Conservation (phyloP, 2,888 invertebrate genomes). For the Philereme transversata region DNA sequence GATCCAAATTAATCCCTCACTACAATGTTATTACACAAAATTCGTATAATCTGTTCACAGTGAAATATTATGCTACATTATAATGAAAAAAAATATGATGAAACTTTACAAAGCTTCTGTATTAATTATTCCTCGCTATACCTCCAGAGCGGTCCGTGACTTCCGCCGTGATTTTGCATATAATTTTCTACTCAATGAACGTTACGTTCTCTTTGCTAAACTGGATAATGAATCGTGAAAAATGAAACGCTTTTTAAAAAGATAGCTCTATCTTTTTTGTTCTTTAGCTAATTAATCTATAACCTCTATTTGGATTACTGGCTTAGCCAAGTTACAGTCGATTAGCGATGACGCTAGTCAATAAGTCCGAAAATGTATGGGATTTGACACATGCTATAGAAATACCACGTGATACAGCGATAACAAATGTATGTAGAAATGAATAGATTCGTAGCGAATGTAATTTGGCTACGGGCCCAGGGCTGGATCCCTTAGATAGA, state of each 20-base stretch:
- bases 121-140: slow-evolving; percentile 69
- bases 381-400: too few species aligned
- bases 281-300: slow-evolving; percentile 2
- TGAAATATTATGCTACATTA: slow-evolving; percentile 53
- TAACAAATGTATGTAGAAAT: too few species aligned
- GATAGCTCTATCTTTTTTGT: slow-evolving; percentile 14
- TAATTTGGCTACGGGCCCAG: too few species aligned
- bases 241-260: slow-evolving; percentile 28
- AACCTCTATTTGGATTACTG: too few species aligned
- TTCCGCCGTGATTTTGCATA: slow-evolving; percentile 79
- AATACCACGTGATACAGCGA: too few species aligned
- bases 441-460: too few species aligned
- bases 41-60: slow-evolving; percentile 60
- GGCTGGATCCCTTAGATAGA: too few species aligned
- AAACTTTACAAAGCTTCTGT: slow-evolving; percentile 60
- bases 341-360: too few species aligned
- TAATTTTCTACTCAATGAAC: slow-evolving; percentile 78
- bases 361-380: too few species aligned
- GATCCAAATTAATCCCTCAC: slow-evolving; percentile 74
- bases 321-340: too few species aligned
- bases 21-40: slow-evolving; percentile 68
- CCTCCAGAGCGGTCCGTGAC: slow-evolving; percentile 62
- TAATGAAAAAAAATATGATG: slow-evolving; percentile 50
- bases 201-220: slow-evolving; percentile 40
- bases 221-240: slow-evolving; percentile 36